Percentiles rank a stretch among this genome's conserved stretches.
Evolutionary conservation across 2,888 invertebrate species (phyloP).

Genomic region (Ecliptopera silaceata): DNA sequence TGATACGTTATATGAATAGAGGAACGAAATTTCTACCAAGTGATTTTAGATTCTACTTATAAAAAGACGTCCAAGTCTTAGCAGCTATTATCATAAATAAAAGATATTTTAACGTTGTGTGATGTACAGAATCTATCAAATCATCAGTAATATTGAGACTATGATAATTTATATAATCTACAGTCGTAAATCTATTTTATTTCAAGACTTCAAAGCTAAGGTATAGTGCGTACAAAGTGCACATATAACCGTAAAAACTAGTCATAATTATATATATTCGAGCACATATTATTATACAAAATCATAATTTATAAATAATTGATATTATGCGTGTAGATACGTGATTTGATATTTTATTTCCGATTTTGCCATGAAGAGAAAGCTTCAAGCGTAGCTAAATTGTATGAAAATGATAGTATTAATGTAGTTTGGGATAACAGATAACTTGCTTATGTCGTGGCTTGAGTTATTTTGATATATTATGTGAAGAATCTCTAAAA

Average conservation of each 20-base stretch:
- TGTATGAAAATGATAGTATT: conserved; percentile 1
- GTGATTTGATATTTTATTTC: conserved; percentile 5
- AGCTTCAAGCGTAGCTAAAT: conserved; percentile 8
- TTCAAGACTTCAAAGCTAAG: conserved; percentile 25
- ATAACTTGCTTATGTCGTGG: not conserved
- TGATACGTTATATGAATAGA: not conserved
- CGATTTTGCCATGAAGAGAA: conserved; percentile 14
- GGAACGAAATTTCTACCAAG: not conserved
- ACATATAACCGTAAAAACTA: conserved; percentile 67
- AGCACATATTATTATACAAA: conserved; percentile 38
- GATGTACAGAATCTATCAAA: not conserved
- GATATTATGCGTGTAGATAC: conserved; percentile 23
- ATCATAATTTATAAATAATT: conserved; percentile 13
- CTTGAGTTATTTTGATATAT: not conserved
- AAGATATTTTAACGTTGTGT: too few relatives aligned
- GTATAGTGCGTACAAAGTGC: conserved; percentile 48
- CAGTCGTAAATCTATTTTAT: too few relatives aligned
- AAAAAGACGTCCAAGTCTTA: too few relatives aligned
- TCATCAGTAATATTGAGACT: not conserved
- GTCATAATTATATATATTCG: conserved; percentile 59
- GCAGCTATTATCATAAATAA: too few relatives aligned
- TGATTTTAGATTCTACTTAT: not conserved
- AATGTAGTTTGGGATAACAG: not conserved
- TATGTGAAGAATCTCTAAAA: conserved; percentile 8
- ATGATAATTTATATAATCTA: not conserved